Evolutionary conservation across 2,888 invertebrate genomes (phyloP), one percentile per base, ranked within the genome.

Genomic region (Troides helena): DNA sequence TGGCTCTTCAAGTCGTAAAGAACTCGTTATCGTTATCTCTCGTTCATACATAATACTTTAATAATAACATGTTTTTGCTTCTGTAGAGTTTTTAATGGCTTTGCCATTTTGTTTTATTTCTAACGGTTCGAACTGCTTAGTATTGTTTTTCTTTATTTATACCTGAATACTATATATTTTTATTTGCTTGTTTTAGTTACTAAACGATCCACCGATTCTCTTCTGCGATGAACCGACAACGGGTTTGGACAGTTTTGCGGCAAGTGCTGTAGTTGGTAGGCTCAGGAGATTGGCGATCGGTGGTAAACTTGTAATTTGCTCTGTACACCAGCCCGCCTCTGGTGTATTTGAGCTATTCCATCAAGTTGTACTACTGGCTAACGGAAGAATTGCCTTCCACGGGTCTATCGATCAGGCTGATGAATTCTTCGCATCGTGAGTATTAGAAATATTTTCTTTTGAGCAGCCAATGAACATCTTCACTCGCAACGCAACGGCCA

Each of bases 221-320:
- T 98, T 98, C 88, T 98, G 98, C 84, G 98, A 99, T 81, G 99
- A 99, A 83, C 98, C 98, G 0, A 98, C 98, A 0, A 97, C 98
- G 0, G 98, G 98, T 0, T 87, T 99, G 67, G 99, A 99, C 86
- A 97, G 98, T 76, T 98, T 95, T 86, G 97, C 96, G 81, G 98
- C 99, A 0, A 95, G 95, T 73, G 94, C 95, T 21, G 96, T 98
- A 0, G 95, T 98, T 14, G 94, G 95, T 73, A 95, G 95, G 0
- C 88, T 97, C 46, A 92, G 94, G 58, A 93, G 93, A 74, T 91
- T 96, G 50, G 93, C 96, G 14, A 86, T 87, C 60, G 93, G 94
- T 50, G 96, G 96, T 5, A 96, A 97, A 88, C 94, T 97, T 30
- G 95, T 98, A 53, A 93, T 98, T 66, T 96, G 97, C 80, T 97